Base-by-base conservation (phyloP, 2,888 invertebrate genomes). In the Rambutsinella grinnellia region DNA sequence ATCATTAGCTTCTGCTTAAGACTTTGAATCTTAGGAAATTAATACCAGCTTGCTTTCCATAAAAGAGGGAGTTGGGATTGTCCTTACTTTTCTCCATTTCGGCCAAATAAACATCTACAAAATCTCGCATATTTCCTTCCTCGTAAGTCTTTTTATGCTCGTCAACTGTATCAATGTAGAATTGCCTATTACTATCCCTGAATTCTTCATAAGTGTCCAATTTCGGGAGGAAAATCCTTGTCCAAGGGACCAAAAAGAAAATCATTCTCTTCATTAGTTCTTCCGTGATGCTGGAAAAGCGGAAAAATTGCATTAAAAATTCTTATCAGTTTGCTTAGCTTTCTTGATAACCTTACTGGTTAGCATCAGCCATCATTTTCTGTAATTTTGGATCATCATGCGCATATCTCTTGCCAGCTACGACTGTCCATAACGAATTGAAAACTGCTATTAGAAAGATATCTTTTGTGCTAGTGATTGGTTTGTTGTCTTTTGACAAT, bases 81-180 rank as follows among this genome's bases (percentile, higher is more conserved):
- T 61, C 47, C 26, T 67, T 60, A 1, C 68, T 15, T 5, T 53
- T 61, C 21, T 75, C 28, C 67, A 75, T 68, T 68, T 75, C 75
- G 2, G 46, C 19, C 13, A 75, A 23, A 19, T 68, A 75, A n/a
- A n/a, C n/a, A 8, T 36, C 13, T 5, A 8, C 6, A 36, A 36
- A 36, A 13, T 27, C 2, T 17, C n/a, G 26, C 2, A 26, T 27
- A 57, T 36, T 36, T 36, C 49, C 60, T 53, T 28, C 24, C 13
- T 53, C 17, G 23, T 23, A 49, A 26, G 15, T 56, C 2, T 19
- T 28, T 19, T 58, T 57, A 49, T 69, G 69, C 10, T 23, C 24
- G n/a, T 58, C 56, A 15, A 58, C 57, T 17, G 44, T 49, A 53
- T 51, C 51, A 5, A 49, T 49, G 47, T 69, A 69, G 21, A 69